phyloP scores from a whole-genome alignment of 2,113 vertebrate species.

The Dermatemys mawii region DNA sequence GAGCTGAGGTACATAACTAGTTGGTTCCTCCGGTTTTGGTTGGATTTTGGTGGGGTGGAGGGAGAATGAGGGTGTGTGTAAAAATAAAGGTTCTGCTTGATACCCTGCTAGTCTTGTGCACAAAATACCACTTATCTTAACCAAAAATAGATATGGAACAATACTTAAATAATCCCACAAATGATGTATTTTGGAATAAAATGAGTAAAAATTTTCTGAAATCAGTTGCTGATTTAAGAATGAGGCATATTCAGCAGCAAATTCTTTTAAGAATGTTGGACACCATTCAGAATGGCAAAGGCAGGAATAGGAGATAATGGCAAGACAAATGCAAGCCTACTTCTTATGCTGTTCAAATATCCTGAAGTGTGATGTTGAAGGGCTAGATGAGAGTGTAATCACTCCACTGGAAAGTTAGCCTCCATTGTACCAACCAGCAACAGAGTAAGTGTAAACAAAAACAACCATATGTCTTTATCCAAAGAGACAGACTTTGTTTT shows the following conservation, averaged over 20 bases:
- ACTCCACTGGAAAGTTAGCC: not conserved
- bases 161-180: not conserved
- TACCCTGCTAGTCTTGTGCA: not conserved
- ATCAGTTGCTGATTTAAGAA: slow-evolving; percentile 2
- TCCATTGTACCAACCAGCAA: too few species aligned
- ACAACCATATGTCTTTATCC: too few species aligned
- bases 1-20: not conserved
- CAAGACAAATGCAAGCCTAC: not conserved
- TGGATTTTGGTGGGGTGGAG: not conserved
- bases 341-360: not conserved
- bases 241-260: not conserved
- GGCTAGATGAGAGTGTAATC: not conserved
- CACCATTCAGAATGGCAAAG: not conserved
- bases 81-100: not conserved
- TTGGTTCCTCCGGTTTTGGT: not conserved
- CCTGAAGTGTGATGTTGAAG: not conserved
- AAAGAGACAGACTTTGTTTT: too few species aligned
- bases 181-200: not conserved
- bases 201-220: not conserved
- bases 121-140: not conserved
- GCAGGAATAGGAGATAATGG: not conserved
- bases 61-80: not conserved
- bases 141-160: not conserved
- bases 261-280: not conserved
- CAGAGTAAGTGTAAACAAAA: too few species aligned